Base-by-base conservation (phyloP, 2,888 invertebrate species). In the Oxyscelio sp. region DNA sequence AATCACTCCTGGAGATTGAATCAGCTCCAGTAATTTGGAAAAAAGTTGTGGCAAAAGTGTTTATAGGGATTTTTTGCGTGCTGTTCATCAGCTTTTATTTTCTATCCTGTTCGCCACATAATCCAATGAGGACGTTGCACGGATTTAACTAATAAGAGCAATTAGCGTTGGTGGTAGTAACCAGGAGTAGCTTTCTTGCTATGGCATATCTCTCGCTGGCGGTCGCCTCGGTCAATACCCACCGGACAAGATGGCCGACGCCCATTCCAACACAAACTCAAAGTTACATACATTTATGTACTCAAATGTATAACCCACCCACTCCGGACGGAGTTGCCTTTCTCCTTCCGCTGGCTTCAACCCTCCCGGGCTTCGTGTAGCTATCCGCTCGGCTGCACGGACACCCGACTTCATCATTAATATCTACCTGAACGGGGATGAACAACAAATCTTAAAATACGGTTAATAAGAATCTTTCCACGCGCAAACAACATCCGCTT, bases 171-270 rank as follows among this genome's bases (percentile, higher is more conserved):
- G 89, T 89, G 90, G 90, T 91, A 91, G 91, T 90, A 90, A 91
- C 89, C 90, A 89, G 87, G 89, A 90, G 92, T 91, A 90, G 92
- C 91, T 91, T 92, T 85, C 90, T 90, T 90, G 92, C 91, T 90
- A 90, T 90, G 89, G 91, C 91, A 90, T 90, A 92, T 92, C 92
- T 92, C 91, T 90, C 88, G 77, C 86, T 87, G 92, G 92, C 92
- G 90, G 90, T 90, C 93, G 93, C 90, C 91, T 93, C 94, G 94
- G 94, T 94, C 94, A 94, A 94, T 94, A 94, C 94, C 94, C 93
- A 94, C 94, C 94, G 94, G 94, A 94, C 94, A 94, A 94, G 94
- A 94, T 94, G 94, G 94, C 94, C 93, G 94, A 93, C 94, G 94
- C 93, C 93, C 94, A 94, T 93, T 93, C 93, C 89, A 92, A 93